Evolutionary conservation across 2,113 vertebrate species (phyloP), one percentile per base, ranked within the genome.

Genomic region (Guaruba guarouba): DNA sequence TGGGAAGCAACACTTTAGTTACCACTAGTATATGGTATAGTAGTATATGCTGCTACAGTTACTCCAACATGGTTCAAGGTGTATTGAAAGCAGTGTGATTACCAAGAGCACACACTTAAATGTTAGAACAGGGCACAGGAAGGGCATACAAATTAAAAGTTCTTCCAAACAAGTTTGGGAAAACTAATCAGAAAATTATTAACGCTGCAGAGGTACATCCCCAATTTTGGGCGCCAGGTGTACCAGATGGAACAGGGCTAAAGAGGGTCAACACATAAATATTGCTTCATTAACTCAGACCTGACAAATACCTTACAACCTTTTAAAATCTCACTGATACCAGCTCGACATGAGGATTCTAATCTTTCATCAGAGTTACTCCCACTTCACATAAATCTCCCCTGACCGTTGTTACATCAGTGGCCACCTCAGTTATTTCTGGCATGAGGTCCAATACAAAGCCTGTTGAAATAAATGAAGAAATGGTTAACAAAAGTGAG

Each of bases 271-370:
- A 46, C 10, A 15, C 35, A 23, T 1, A 22, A 52, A n/a, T 6
- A 7, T 0, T 17, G 11, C 37, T 59, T 28, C 46, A 6, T 8
- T 4, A 55, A 59, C n/a, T 71, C 29, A 24, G 2, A 0, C 25
- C 23, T 11, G 62, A 18, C 35, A 31, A 31, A 35, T 3, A 35
- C n/a, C 6, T 0, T 16, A n/a, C 28, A 10, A 8, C 18, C 44
- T 33, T 48, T 41, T 29, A 35, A 39, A 16, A 39, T 31, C 73
- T 19, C 24, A 11, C 7, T 7, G 37, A 22, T 7, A 17, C 1
- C 4, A 25, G 5, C 46, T 37, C 23, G 11, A 5, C 33, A 18
- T 4, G 0, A 13, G 44, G 51, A 14, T 10, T 31, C 41, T 7
- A 9, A 41, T 4, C 61, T 18, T 57, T 44, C 69, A 62, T 41